Evolutionary conservation across 2,888 invertebrate species (phyloP).

Genomic region (Gortyna flavago): DNA sequence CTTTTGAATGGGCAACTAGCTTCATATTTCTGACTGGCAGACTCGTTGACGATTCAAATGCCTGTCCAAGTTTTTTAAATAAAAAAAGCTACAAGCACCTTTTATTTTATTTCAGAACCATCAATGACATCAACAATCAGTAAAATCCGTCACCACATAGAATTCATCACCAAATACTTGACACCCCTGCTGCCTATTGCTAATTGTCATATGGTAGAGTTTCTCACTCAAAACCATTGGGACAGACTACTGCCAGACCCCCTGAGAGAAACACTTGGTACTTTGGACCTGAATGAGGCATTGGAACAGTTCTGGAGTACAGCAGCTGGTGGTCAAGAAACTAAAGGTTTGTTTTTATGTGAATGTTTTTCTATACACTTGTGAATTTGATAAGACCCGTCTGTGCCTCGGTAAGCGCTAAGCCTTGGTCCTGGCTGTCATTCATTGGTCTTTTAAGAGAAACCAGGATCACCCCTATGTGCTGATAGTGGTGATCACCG

Average conservation of each 20-base stretch:
- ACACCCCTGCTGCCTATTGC: conserved; percentile 91
- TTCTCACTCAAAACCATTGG: conserved; percentile 92
- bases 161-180: conserved; percentile 89
- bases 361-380: no score
- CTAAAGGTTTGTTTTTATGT: conserved; percentile 17
- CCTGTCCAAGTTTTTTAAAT: no score
- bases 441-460: no score
- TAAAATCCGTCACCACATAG: conserved; percentile 81
- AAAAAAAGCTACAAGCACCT: no score
- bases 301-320: conserved; percentile 88
- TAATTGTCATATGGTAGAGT: conserved; percentile 94
- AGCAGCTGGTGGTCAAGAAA: conserved; percentile 57
- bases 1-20: no score
- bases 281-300: conserved; percentile 79
- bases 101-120: conserved; percentile 36
- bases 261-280: conserved; percentile 88
- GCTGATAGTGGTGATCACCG: no score
- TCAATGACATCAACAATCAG: conserved; percentile 73
- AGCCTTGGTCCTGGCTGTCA: no score
- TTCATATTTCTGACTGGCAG: no score
- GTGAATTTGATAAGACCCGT: no score
- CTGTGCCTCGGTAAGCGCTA: no score
- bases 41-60: no score
- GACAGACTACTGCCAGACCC: conserved; percentile 88
- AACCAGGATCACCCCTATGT: no score